Evolutionary conservation across 2,113 vertebrate genomes (phyloP).

Genomic region (Excalfactoria chinensis): DNA sequence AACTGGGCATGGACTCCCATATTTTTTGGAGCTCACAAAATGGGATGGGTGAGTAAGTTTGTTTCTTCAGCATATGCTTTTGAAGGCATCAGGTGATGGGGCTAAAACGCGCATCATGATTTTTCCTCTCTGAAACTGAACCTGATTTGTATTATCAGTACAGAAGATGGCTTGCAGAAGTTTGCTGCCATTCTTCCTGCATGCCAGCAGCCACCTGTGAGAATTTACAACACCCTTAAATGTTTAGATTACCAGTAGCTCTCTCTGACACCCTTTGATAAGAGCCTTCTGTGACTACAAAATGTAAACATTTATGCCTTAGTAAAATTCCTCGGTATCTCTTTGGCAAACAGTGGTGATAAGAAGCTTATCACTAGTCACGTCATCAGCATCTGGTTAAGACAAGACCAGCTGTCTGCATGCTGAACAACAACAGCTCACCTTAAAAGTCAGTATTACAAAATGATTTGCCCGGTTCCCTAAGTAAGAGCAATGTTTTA

Average conservation of each 20-base stretch:
- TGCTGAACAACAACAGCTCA: neutral
- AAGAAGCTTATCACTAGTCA: neutral
- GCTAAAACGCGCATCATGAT: neutral
- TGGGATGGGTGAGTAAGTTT: constrained; percentile 72
- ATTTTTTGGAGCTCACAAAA: constrained; percentile 79
- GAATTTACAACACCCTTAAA: neutral
- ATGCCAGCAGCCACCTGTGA: neutral
- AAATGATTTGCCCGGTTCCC: neutral
- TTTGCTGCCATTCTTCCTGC: neutral
- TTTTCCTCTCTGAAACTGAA: neutral
- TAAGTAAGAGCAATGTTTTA: neutral
- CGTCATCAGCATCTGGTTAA: neutral
- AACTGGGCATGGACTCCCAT: constrained; percentile 83
- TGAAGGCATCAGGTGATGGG: neutral
- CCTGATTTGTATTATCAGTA: neutral
- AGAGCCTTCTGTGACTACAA: neutral
- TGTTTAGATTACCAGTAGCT: neutral
- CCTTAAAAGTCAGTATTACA: neutral
- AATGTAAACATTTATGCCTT: neutral
- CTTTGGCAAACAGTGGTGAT: neutral
- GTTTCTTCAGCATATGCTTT: neutral
- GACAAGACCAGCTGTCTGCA: neutral
- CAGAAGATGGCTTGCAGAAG: neutral
- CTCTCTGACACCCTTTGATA: neutral
- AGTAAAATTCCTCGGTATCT: neutral